phyloP scores from a whole-genome alignment of 1,140 invertebrate species.

The Lanistes nyassanus region DNA sequence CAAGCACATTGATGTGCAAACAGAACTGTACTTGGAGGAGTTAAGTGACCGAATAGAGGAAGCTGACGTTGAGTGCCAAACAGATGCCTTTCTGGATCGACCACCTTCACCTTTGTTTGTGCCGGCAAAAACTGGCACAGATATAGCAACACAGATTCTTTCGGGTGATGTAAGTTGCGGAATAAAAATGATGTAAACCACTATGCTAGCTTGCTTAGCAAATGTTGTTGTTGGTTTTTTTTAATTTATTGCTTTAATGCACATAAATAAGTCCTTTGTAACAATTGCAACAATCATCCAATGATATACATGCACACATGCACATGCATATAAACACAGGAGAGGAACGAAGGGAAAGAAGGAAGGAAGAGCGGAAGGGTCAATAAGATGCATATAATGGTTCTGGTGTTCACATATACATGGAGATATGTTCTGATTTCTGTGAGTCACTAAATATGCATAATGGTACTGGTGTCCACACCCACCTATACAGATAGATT shows the following conservation, averaged over 20 bases:
- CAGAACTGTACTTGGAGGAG: slow-evolving; percentile 88
- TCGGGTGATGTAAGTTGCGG: slow-evolving; percentile 82
- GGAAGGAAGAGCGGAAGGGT: too few species aligned
- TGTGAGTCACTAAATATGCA: too few species aligned
- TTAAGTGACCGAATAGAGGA: slow-evolving; percentile 72
- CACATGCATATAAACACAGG: too few species aligned
- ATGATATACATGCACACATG: too few species aligned
- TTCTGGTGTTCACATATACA: too few species aligned
- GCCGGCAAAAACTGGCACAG: slow-evolving; percentile 81
- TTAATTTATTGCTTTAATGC: not conserved
- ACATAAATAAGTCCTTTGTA: too few species aligned
- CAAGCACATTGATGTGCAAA: slow-evolving; percentile 85
- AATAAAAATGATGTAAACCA: not conserved
- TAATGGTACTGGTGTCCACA: too few species aligned
- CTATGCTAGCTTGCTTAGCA: not conserved
- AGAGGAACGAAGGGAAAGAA: not conserved
- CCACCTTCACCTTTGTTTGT: slow-evolving; percentile 79
- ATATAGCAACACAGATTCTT: slow-evolving; percentile 85
- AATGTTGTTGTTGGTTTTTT: not conserved
- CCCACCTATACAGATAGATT: too few species aligned
- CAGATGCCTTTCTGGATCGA: slow-evolving; percentile 85
- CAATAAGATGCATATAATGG: too few species aligned
- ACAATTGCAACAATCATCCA: too few species aligned
- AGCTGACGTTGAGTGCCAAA: slow-evolving; percentile 81
- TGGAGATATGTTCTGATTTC: too few species aligned